These are phyloP conservation scores for Rhagium mordax DNA, from an alignment of 2,888 invertebrate species.

Conservation along the genomic window DNA sequence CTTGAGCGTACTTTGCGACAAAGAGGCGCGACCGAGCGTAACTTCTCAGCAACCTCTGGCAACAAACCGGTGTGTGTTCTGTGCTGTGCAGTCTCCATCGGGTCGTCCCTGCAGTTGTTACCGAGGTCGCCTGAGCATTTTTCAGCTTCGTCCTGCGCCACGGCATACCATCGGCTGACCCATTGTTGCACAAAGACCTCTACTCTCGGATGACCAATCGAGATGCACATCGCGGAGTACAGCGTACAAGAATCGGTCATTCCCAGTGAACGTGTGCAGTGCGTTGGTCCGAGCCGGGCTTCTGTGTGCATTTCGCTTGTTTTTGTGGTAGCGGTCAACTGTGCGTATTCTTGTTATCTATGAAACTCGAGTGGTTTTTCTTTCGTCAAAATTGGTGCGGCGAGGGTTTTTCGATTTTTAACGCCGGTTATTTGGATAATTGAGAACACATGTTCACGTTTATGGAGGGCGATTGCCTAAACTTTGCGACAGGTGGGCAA, in stretches of 20 bases:
- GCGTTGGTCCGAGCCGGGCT: conserved; percentile 1
- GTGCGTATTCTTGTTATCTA: not conserved
- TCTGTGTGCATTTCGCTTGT: conserved; percentile 14
- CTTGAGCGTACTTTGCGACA: conserved; percentile 3
- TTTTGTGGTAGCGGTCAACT: conserved; percentile 10
- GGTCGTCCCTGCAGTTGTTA: conserved; percentile 30
- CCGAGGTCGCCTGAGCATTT: conserved; percentile 39
- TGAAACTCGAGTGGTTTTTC: not conserved
- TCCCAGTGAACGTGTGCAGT: conserved; percentile 29
- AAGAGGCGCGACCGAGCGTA: conserved; percentile 13
- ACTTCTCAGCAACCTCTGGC: conserved; percentile 15
- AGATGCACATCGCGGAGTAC: conserved; percentile 40
- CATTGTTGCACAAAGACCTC: conserved; percentile 52
- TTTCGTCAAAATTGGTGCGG: not conserved
- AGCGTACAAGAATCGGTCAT: conserved; percentile 19
- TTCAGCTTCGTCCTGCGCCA: conserved; percentile 27
- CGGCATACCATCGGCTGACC: conserved; percentile 52
- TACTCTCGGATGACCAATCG: conserved; percentile 44
- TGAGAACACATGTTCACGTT: conserved; percentile 36
- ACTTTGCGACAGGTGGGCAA: conserved; percentile 36
- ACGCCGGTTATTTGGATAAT: conserved; percentile 5
- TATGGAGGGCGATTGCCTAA: conserved; percentile 34
- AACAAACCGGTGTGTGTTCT: conserved; percentile 9
- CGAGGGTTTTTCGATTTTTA: not conserved
- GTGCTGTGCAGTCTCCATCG: conserved; percentile 12